Conservation (phyloP, 35 echinoderm and acorn worm genomes). For the Chiridota heheva region DNA sequence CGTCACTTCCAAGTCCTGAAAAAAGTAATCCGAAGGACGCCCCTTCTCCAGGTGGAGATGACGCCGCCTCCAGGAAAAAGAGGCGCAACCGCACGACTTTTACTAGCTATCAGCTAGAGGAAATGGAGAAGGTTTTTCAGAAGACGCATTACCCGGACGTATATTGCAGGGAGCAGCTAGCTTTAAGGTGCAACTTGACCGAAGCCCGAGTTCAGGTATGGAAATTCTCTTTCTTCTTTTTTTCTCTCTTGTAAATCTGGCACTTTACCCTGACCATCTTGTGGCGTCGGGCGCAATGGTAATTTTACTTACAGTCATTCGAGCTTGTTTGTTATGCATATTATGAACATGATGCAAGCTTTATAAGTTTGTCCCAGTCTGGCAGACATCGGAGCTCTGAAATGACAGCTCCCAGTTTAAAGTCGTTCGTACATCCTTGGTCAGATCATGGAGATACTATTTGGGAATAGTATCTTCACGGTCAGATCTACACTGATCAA, state of each 20-base stretch:
- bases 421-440: too few relatives aligned
- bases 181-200: conserved; percentile 79
- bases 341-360: too few relatives aligned
- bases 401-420: too few relatives aligned
- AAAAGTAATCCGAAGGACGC: conserved; percentile 38
- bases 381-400: too few relatives aligned
- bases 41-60: conserved; percentile 45
- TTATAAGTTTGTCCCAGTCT: too few relatives aligned
- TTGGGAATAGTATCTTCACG: too few relatives aligned
- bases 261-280: too few relatives aligned
- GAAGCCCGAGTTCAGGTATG: conserved; percentile 96
- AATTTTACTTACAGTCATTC: too few relatives aligned
- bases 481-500: too few relatives aligned
- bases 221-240: background rate
- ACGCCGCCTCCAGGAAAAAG: conserved; percentile 77
- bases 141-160: conserved; percentile 99
- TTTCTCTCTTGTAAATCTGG: background rate
- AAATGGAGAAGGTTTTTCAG: conserved; percentile 99
- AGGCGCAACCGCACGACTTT: conserved; percentile 92
- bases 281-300: too few relatives aligned
- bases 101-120: conserved; percentile 94
- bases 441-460: too few relatives aligned
- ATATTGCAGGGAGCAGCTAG: conserved; percentile 91
- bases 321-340: too few relatives aligned
- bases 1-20: conserved; percentile 46